phyloP scores from a whole-genome alignment of 64 coral and sea anemone genomes.

The Orbicella faveolata region DNA sequence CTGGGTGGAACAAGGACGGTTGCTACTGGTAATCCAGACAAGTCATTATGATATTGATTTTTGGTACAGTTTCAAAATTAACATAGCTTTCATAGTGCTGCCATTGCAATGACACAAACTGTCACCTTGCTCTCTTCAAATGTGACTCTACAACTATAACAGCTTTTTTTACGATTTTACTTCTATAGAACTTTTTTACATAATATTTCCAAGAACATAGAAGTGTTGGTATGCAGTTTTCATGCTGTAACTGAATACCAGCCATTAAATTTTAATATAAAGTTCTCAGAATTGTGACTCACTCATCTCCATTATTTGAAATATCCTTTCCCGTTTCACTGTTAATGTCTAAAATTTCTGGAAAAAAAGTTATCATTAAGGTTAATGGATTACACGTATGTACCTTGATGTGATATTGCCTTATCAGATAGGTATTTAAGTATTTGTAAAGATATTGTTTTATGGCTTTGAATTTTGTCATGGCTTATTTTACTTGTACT shows the following conservation, averaged over 20 bases:
- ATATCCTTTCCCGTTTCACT: too few relatives aligned
- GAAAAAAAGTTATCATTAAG: too few relatives aligned
- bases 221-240: too few relatives aligned
- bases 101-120: not conserved
- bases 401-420: not conserved
- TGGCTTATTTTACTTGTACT: not conserved
- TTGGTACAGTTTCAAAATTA: not conserved
- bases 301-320: too few relatives aligned
- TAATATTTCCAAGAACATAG: not conserved
- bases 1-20: too few relatives aligned
- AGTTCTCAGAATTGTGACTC: too few relatives aligned
- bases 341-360: too few relatives aligned
- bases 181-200: not conserved
- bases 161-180: not conserved
- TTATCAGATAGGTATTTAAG: slow-evolving; percentile 3
- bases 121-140: not conserved
- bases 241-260: too few relatives aligned
- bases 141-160: not conserved
- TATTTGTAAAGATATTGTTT: slow-evolving; percentile 14
- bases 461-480: not conserved
- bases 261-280: too few relatives aligned
- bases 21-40: too few relatives aligned
- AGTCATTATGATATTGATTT: not conserved
- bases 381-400: not conserved
- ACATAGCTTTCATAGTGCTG: not conserved